These are phyloP conservation scores for Podarcis raffonei DNA, from an alignment of 2,113 vertebrate genomes.

Conservation along the genomic window DNA sequence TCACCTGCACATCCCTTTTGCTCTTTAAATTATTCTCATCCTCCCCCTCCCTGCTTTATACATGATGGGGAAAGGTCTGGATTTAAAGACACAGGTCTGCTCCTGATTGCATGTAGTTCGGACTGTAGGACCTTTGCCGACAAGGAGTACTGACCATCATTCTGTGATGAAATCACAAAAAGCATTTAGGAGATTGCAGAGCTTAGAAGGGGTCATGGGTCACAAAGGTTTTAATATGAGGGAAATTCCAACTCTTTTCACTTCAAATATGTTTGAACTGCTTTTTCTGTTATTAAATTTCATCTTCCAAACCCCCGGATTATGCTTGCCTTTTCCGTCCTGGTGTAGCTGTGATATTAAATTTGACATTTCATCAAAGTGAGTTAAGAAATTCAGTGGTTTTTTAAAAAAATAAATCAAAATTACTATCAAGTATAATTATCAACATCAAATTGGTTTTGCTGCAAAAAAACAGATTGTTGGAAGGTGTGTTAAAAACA, in stretches of 20 bases:
- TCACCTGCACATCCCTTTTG: not conserved
- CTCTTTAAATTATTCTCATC: not conserved
- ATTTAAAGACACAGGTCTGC: not conserved
- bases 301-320: slow-evolving; percentile 36
- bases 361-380: slow-evolving; percentile 32
- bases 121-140: not conserved
- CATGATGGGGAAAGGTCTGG: not conserved
- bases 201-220: not conserved
- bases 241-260: slow-evolving; percentile 32
- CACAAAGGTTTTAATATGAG: not conserved
- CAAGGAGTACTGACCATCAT: not conserved
- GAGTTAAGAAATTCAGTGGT: slow-evolving; percentile 54
- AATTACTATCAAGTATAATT: slow-evolving; percentile 63
- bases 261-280: slow-evolving; percentile 20
- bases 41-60: not conserved
- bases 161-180: not conserved
- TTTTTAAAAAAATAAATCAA: slow-evolving; percentile 54
- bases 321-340: slow-evolving; percentile 39
- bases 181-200: not conserved
- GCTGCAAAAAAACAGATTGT: slow-evolving; percentile 48
- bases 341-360: slow-evolving; percentile 56
- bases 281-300: slow-evolving; percentile 13
- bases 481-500: slow-evolving; percentile 52
- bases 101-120: not conserved
- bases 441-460: slow-evolving; percentile 64